Conservation (phyloP, 92 coral and sea anemone species). For the Porites lobata region DNA sequence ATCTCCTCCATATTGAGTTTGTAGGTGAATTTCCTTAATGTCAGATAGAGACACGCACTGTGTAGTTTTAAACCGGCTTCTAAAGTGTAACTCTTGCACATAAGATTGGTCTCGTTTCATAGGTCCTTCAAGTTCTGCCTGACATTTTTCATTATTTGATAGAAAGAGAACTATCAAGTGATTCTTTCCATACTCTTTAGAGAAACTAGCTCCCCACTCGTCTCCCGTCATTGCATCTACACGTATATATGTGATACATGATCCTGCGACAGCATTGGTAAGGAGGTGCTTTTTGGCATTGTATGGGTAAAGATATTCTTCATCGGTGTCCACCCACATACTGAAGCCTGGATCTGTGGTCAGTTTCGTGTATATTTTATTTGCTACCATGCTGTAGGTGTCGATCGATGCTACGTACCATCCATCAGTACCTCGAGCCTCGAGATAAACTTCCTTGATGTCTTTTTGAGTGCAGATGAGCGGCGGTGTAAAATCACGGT, state of each 20-base stretch:
- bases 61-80: slow-evolving; percentile 23
- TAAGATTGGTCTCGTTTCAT: slow-evolving; percentile 13
- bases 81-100: slow-evolving; percentile 29
- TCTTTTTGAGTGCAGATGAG: slow-evolving; percentile 23
- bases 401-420: slow-evolving; percentile 37
- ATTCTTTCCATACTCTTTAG: neutral
- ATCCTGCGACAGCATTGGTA: slow-evolving; percentile 30
- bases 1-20: neutral
- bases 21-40: too few relatives aligned
- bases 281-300: slow-evolving; percentile 34
- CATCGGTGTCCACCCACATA: neutral
- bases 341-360: slow-evolving; percentile 23
- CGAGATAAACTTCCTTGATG: slow-evolving; percentile 18
- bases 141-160: slow-evolving; percentile 19
- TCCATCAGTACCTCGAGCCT: slow-evolving; percentile 22
- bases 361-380: slow-evolving; percentile 8
- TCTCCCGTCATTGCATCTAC: slow-evolving; percentile 27
- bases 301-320: slow-evolving; percentile 24
- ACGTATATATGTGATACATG: slow-evolving; percentile 33
- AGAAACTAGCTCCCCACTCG: slow-evolving; percentile 7
- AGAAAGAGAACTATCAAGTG: slow-evolving; percentile 24
- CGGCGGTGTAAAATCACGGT: slow-evolving; percentile 3
- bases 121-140: slow-evolving; percentile 44
- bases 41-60: slow-evolving; percentile 27
- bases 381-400: slow-evolving; percentile 19